These are phyloP conservation scores for Drosophila fuyamai DNA, from an alignment of 1,140 invertebrate genomes.

Conservation along the genomic window DNA sequence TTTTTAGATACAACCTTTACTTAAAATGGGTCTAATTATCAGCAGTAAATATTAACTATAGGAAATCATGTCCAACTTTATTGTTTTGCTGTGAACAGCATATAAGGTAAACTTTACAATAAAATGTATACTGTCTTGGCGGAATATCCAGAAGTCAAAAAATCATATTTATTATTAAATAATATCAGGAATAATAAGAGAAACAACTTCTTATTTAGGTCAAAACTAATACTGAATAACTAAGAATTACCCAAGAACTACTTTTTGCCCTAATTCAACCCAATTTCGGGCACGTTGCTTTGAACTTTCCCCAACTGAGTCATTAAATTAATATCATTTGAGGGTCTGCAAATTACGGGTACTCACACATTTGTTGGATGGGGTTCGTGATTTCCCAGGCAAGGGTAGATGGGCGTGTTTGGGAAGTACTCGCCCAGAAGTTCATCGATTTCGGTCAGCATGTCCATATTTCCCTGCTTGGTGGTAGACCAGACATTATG, in stretches of 20 bases:
- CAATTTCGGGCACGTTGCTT: not conserved
- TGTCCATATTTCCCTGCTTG: conserved; percentile 87
- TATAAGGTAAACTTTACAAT: not conserved
- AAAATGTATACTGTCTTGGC: not conserved
- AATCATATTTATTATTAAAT: no score
- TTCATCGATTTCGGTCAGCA: conserved; percentile 87
- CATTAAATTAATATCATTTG: conserved; percentile 21
- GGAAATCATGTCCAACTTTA: no score
- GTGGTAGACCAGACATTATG: conserved; percentile 94
- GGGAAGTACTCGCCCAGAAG: conserved; percentile 88
- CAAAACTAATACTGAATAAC: not conserved
- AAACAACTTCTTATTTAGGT: no score
- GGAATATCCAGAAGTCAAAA: conserved; percentile 4
- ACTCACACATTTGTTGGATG: conserved; percentile 90
- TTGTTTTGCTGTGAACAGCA: no score
- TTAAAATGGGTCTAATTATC: no score
- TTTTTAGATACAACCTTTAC: not conserved
- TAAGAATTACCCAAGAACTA: conserved; percentile 1
- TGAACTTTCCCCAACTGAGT: conserved; percentile 14
- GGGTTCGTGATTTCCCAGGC: conserved; percentile 95
- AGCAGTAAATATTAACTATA: no score
- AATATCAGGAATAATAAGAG: no score
- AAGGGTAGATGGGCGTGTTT: conserved; percentile 88
- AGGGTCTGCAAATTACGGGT: conserved; percentile 85
- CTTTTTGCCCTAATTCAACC: conserved; percentile 2